phyloP scores from a whole-genome alignment of 1,140 invertebrate genomes.

The Lanistes nyassanus region DNA sequence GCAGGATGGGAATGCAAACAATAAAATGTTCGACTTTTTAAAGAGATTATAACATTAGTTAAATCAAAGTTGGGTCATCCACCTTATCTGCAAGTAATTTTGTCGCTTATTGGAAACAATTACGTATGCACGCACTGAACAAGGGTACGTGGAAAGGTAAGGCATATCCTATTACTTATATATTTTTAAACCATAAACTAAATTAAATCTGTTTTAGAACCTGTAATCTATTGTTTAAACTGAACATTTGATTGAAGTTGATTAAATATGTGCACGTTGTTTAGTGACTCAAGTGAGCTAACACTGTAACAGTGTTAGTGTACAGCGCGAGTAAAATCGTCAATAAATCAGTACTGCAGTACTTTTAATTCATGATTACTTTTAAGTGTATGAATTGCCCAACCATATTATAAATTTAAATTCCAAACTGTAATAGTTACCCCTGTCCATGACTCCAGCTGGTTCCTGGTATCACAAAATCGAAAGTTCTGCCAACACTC shows the following conservation, averaged over 20 bases:
- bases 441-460: slow-evolving; percentile 25
- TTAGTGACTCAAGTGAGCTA: neutral
- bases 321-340: neutral
- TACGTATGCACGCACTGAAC: too few species aligned
- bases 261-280: neutral
- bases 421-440: neutral
- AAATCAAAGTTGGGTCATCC: too few species aligned
- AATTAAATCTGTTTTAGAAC: too few species aligned
- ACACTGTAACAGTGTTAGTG: neutral
- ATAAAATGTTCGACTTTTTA: neutral
- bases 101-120: too few species aligned
- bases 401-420: too few species aligned
- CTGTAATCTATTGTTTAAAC: too few species aligned
- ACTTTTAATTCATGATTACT: neutral
- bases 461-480: neutral
- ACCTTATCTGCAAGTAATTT: too few species aligned
- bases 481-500: neutral
- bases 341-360: neutral
- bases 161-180: too few species aligned
- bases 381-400: neutral
- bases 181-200: too few species aligned
- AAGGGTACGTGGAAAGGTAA: too few species aligned
- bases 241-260: neutral
- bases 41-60: neutral
- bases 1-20: neutral